Conservation (phyloP, 2,797 vertebrate species). For the Cheirogaleus major region DNA sequence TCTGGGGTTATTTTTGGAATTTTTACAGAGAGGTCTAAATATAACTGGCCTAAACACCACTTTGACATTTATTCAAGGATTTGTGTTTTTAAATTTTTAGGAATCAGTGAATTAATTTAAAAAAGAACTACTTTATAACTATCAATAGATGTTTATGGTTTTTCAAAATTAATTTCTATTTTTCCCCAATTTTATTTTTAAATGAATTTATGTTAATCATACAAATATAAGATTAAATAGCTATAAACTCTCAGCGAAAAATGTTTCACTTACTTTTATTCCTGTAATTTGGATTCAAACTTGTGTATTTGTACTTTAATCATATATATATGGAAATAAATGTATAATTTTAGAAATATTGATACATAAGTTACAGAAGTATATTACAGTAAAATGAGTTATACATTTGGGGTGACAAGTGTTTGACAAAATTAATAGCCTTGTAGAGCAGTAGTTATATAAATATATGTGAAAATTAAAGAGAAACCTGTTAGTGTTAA, state of each 20-base stretch:
- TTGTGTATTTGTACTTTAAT: not conserved
- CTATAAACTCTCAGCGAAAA: not conserved
- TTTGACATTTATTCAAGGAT: not conserved
- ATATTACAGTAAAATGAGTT: not conserved
- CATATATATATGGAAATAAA: not conserved
- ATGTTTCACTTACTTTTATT: not conserved
- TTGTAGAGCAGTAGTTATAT: not conserved
- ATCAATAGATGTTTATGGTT: not conserved
- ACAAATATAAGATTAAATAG: not conserved
- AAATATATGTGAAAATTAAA: constrained; percentile 16
- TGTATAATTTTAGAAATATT: not conserved
- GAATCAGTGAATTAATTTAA: not conserved
- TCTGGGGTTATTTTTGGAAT: not conserved
- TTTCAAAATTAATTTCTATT: not conserved
- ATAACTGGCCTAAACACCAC: not conserved
- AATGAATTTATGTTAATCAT: not conserved
- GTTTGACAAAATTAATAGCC: not conserved
- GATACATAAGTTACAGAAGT: not conserved
- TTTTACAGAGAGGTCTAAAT: not conserved
- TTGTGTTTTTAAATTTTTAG: not conserved
- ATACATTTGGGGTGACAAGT: not conserved
- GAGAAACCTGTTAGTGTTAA: not conserved
- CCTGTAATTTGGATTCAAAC: not conserved
- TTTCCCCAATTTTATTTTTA: not conserved
- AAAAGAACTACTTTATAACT: not conserved